Conservation (phyloP, 2,888 invertebrate genomes). For the Sclerodermus sp. region DNA sequence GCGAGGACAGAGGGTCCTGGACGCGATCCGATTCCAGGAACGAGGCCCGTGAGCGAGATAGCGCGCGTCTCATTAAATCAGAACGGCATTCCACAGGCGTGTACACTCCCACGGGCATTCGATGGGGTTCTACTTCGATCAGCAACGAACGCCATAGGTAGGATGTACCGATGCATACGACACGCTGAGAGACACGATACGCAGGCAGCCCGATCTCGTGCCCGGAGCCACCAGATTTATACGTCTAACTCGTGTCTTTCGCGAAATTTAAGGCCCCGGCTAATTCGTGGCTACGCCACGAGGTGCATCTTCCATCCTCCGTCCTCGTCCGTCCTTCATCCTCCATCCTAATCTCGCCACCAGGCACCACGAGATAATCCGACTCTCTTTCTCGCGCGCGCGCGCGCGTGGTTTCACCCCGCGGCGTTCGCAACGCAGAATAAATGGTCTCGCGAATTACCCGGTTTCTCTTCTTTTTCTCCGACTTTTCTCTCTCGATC, state of each 20-base stretch:
- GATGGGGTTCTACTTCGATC: slow-evolving; percentile 56
- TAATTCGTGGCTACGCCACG: slow-evolving; percentile 16
- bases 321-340: too few relatives aligned
- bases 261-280: slow-evolving; percentile 30
- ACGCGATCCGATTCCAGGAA: slow-evolving; percentile 30
- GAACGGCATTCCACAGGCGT: slow-evolving; percentile 58
- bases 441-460: too few relatives aligned
- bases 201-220: slow-evolving; percentile 24
- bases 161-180: slow-evolving; percentile 50
- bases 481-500: too few relatives aligned
- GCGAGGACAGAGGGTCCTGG: too few relatives aligned
- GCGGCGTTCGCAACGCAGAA: neutral
- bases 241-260: slow-evolving; percentile 38
- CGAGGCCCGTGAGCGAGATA: slow-evolving; percentile 26
- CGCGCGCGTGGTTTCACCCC: neutral
- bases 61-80: slow-evolving; percentile 55
- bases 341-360: slow-evolving; percentile 16
- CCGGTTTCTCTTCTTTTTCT: too few relatives aligned
- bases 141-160: slow-evolving; percentile 42
- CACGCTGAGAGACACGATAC: slow-evolving; percentile 55
- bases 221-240: slow-evolving; percentile 23
- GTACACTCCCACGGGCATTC: slow-evolving; percentile 58
- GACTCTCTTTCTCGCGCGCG: too few relatives aligned
- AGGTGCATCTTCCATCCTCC: slow-evolving; percentile 9
- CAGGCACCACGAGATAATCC: neutral